Conservation (phyloP, 2,113 vertebrate genomes). For the Irena cyanogastra region DNA sequence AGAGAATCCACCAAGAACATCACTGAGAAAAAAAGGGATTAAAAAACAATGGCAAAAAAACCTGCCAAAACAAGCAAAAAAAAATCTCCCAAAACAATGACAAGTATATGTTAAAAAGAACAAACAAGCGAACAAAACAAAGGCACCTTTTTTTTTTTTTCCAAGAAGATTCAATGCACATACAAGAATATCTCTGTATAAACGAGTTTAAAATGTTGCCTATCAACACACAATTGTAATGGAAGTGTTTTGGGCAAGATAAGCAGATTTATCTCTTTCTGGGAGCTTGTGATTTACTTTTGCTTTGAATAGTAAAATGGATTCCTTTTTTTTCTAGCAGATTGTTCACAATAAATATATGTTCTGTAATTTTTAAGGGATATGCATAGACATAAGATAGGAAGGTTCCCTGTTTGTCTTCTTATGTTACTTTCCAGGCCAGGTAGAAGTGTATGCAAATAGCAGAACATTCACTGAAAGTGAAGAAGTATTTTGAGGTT, state of each 20-base stretch:
- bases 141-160: fast-evolving
- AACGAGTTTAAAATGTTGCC: not conserved
- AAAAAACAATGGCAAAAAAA: not conserved
- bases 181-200: not conserved
- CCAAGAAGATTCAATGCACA: not conserved
- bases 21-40: not conserved
- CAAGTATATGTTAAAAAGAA: not conserved
- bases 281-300: not conserved
- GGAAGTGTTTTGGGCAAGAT: not conserved
- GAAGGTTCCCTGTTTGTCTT: not conserved
- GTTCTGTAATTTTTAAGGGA: not conserved
- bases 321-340: not conserved
- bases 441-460: not conserved
- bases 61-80: not conserved
- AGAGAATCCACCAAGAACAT: not conserved
- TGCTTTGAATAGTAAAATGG: not conserved
- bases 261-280: not conserved
- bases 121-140: not conserved
- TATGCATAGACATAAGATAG: not conserved
- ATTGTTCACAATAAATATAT: not conserved
- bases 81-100: not conserved
- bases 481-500: not conserved
- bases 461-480: not conserved
- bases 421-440: not conserved
- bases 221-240: not conserved